Percentiles rank a stretch among this genome's conserved stretches.
Evolutionary conservation across 1,140 invertebrate genomes (phyloP).

Genomic region (Ridgeia piscesae): DNA sequence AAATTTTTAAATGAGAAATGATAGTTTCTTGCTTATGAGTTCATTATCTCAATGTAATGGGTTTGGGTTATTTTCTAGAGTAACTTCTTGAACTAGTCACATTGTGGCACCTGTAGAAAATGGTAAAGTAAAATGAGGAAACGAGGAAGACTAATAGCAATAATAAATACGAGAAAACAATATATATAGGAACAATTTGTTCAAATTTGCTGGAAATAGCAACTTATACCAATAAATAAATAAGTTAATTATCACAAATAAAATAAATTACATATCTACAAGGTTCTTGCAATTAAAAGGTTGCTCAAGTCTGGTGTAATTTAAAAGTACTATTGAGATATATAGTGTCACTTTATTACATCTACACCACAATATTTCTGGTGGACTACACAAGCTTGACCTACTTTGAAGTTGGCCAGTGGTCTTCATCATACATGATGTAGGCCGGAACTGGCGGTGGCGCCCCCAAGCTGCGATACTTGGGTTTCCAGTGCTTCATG

Average conservation of each 20-base stretch:
- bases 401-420: slow-evolving; percentile 35
- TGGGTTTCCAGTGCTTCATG: slow-evolving; percentile 54
- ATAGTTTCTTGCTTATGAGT: no score
- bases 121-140: neutral
- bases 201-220: neutral
- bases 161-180: neutral
- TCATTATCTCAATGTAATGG: neutral
- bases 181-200: neutral
- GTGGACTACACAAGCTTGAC: neutral
- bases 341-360: neutral
- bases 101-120: neutral
- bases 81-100: neutral
- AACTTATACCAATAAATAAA: neutral
- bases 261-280: neutral
- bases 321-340: neutral
- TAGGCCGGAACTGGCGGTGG: slow-evolving; percentile 49
- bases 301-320: neutral
- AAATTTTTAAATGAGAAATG: no score
- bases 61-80: neutral
- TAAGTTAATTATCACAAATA: neutral
- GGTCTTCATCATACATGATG: slow-evolving; percentile 45
- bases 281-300: neutral
- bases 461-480: slow-evolving; percentile 47
- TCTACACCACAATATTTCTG: neutral
- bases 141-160: neutral